Evolutionary conservation across 2,888 invertebrate species (phyloP).

Genomic region (Trachelus iudaicus): DNA sequence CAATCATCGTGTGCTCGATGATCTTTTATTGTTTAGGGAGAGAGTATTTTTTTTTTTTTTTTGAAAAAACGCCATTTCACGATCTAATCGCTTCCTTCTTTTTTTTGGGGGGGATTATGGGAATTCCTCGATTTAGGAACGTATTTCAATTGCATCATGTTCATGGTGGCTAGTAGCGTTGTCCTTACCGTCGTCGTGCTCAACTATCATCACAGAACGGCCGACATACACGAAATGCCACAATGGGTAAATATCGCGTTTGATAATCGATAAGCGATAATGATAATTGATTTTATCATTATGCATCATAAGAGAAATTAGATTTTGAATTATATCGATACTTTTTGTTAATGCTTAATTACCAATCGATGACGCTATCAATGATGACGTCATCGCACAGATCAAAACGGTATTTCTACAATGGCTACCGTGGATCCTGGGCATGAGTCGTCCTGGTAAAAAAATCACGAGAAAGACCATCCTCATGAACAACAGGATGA

Average conservation of each 20-base stretch:
- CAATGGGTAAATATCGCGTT: conserved; percentile 82
- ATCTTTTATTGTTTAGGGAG: conserved; percentile 33
- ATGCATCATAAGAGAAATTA: no score
- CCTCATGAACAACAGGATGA: conserved; percentile 90
- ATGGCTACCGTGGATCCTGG: conserved; percentile 96
- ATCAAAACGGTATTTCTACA: conserved; percentile 94
- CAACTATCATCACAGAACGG: conserved; percentile 97
- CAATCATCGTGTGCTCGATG: background rate
- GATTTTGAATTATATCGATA: background rate
- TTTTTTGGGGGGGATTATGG: conserved; percentile 47
- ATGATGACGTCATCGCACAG: conserved; percentile 67
- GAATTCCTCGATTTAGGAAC: conserved; percentile 77
- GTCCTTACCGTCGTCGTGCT: conserved; percentile 96
- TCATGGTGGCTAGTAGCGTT: conserved; percentile 98
- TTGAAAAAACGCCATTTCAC: conserved; percentile 5
- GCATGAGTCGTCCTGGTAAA: conserved; percentile 96
- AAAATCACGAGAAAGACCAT: conserved; percentile 92
- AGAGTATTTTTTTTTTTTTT: no score
- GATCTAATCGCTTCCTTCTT: conserved; percentile 58
- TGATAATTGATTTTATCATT: background rate
- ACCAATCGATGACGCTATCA: background rate
- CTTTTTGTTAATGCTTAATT: background rate
- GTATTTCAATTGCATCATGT: conserved; percentile 99
- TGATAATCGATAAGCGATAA: background rate
- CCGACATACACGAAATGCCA: conserved; percentile 97